These are phyloP conservation scores for Caracal caracal DNA, from an alignment of 2,113 vertebrate genomes.

Conservation along the genomic window DNA sequence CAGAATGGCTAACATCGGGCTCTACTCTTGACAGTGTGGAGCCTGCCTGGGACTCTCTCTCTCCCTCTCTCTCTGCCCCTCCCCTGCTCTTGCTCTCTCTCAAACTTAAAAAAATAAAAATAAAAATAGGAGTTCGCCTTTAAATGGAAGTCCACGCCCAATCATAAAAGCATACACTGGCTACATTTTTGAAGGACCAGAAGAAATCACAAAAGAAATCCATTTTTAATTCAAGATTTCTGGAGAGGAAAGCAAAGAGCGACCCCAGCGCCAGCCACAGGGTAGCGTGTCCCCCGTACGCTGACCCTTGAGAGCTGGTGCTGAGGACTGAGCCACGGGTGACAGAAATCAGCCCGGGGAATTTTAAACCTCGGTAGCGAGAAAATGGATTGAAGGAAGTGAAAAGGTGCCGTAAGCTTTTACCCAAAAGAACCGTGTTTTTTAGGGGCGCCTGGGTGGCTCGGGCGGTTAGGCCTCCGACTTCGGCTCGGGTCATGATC, in stretches of 20 bases:
- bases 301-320: fast-evolving
- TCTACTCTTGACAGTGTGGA: too few relatives aligned
- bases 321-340: not conserved
- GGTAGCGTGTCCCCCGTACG: fast-evolving
- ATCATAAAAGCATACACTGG: not conserved
- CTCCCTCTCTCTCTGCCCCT: not conserved
- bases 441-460: too few relatives aligned
- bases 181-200: not conserved
- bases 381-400: not conserved
- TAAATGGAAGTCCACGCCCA: not conserved
- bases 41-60: not conserved
- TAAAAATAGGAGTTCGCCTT: not conserved
- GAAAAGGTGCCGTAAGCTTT: not conserved
- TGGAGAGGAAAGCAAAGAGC: too few relatives aligned
- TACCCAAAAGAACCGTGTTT: not conserved
- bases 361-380: fast-evolving
- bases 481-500: too few relatives aligned
- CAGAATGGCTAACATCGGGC: too few relatives aligned
- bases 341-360: not conserved
- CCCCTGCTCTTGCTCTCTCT: not conserved
- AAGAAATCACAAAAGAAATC: not conserved
- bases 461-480: too few relatives aligned
- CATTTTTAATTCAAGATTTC: not conserved
- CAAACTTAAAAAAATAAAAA: not conserved
- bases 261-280: fast-evolving